Evolutionary conservation across 2,113 vertebrate species (phyloP).

Genomic region (Pseudolaguvia tuberculata): DNA sequence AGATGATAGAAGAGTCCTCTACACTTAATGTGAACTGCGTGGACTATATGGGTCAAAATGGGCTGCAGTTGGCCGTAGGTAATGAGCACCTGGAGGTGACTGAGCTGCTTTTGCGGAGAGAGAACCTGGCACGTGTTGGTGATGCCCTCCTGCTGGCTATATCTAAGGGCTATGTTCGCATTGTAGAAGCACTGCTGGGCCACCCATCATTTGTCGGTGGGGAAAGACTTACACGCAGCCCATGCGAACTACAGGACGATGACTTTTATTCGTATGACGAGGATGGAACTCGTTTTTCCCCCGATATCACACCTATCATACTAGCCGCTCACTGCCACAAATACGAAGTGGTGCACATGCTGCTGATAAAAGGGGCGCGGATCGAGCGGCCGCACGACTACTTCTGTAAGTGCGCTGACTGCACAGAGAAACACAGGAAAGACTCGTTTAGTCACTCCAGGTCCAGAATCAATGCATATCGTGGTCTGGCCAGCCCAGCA

Average conservation of each 20-base stretch:
- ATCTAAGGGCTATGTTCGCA: conserved; percentile 85
- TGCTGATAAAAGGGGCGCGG: conserved; percentile 77
- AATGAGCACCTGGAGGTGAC: conserved; percentile 53
- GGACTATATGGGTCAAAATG: conserved; percentile 51
- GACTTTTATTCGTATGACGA: conserved; percentile 89
- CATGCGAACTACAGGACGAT: conserved; percentile 78
- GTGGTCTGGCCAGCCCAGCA: conserved; percentile 80
- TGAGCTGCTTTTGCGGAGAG: conserved; percentile 64
- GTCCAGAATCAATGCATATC: conserved; percentile 83
- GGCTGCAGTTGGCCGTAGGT: conserved; percentile 46
- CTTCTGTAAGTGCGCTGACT: conserved; percentile 82
- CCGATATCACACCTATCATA: conserved; percentile 83
- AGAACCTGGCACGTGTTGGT: conserved; percentile 82
- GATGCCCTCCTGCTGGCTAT: conserved; percentile 84
- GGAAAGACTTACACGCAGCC: conserved; percentile 77
- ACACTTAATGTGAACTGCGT: conserved; percentile 50
- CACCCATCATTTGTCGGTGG: conserved; percentile 78
- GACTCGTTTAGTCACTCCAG: conserved; percentile 84
- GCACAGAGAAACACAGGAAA: conserved; percentile 75
- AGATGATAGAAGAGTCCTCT: conserved; percentile 48
- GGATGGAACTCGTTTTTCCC: conserved; percentile 85
- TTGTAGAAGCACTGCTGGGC: conserved; percentile 81
- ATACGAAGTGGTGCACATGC: conserved; percentile 85
- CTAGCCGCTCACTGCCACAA: conserved; percentile 86
- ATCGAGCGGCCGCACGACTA: conserved; percentile 85